Percentiles rank a stretch among this genome's conserved stretches.
Evolutionary conservation across 2,797 vertebrate species (phyloP).

Genomic region (Chloroceryle inda): DNA sequence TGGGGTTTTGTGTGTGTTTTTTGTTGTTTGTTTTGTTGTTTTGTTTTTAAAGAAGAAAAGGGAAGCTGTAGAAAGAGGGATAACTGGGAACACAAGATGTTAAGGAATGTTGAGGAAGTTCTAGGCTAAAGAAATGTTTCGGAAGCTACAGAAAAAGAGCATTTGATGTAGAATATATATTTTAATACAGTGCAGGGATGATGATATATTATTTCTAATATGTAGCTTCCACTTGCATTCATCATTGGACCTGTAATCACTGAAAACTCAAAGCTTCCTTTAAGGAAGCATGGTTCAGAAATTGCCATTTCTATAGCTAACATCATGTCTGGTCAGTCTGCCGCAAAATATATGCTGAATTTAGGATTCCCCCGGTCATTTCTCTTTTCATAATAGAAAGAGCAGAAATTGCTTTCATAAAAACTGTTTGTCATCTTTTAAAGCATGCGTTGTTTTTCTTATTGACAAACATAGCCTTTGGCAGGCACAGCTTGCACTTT

Average conservation of each 20-base stretch:
- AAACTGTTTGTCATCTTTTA: not conserved
- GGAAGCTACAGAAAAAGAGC: not conserved
- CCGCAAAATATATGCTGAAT: not conserved
- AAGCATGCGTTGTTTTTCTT: not conserved
- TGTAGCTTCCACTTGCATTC: not conserved
- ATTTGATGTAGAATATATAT: not conserved
- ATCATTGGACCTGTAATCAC: not conserved
- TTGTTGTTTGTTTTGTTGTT: no score
- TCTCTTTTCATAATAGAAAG: not conserved
- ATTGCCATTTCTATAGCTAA: not conserved
- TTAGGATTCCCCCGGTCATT: not conserved
- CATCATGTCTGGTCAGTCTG: not conserved
- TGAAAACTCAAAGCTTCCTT: not conserved
- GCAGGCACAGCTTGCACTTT: not conserved
- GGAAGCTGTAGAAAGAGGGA: not conserved
- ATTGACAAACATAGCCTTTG: not conserved
- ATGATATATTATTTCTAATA: not conserved
- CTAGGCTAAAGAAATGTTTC: not conserved
- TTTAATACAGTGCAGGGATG: not conserved
- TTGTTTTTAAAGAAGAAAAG: not conserved
- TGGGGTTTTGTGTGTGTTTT: no score
- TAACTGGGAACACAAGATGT: not conserved
- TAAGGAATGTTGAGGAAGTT: not conserved
- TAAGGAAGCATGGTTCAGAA: not conserved
- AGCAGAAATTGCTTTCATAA: not conserved